Evolutionary conservation across 2,797 vertebrate genomes (phyloP).

Genomic region (Neosalanx taihuensis): DNA sequence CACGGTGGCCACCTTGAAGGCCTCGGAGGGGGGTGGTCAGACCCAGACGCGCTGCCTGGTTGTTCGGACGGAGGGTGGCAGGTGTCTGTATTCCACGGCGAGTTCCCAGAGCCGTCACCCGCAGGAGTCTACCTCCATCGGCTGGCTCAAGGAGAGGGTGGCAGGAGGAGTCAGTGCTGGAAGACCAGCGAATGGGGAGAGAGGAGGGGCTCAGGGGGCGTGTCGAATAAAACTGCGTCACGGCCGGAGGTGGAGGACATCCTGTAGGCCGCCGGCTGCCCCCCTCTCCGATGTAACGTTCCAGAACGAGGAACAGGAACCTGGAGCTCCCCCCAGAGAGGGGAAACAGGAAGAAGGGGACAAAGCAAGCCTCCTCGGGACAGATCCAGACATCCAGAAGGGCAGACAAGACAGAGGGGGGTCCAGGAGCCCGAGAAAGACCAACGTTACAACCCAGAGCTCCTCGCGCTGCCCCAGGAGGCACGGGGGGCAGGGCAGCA

Average conservation of each 20-base stretch:
- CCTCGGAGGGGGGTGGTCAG: slow-evolving; percentile 71
- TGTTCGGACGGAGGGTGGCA: slow-evolving; percentile 70
- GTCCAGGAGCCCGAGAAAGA: slow-evolving; percentile 34
- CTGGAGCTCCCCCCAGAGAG: slow-evolving; percentile 25
- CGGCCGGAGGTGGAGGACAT: slow-evolving; percentile 75
- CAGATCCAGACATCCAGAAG: slow-evolving; percentile 11
- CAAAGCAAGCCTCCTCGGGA: slow-evolving; percentile 44
- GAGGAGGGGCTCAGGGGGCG: slow-evolving; percentile 20
- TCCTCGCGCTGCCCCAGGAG: slow-evolving; percentile 33
- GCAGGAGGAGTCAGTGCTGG: slow-evolving; percentile 44
- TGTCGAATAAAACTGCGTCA: slow-evolving; percentile 63
- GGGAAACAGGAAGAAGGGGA: slow-evolving; percentile 59
- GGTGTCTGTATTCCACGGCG: slow-evolving; percentile 66
- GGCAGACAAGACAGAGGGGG: slow-evolving; percentile 29
- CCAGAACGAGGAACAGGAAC: slow-evolving; percentile 41
- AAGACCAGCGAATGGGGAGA: slow-evolving; percentile 44
- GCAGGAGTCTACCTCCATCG: slow-evolving; percentile 39
- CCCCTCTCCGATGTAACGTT: slow-evolving; percentile 29
- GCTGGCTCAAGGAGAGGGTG: slow-evolving; percentile 62
- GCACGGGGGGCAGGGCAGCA: slow-evolving; percentile 26
- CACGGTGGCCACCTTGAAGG: slow-evolving; percentile 76
- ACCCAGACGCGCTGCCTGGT: slow-evolving; percentile 76
- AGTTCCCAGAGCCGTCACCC: slow-evolving; percentile 29
- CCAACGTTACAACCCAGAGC: slow-evolving; percentile 37
- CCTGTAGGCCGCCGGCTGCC: slow-evolving; percentile 38